Evolutionary conservation across 1,140 invertebrate genomes (phyloP).

Genomic region (Drosophila littoralis): DNA sequence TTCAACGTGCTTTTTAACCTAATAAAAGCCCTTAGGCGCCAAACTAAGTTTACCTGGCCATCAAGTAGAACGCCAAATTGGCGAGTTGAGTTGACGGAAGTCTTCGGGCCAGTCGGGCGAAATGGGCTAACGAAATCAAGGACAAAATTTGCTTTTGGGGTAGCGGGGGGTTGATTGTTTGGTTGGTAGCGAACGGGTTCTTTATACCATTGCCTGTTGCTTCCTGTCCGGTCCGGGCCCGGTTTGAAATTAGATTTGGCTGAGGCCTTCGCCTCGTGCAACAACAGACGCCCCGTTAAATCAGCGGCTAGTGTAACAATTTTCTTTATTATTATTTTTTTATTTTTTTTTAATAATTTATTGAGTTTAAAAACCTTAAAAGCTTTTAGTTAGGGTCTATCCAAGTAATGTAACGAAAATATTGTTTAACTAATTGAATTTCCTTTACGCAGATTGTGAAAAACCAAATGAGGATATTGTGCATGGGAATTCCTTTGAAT

Average conservation of each 20-base stretch:
- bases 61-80: slow-evolving; percentile 19
- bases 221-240: slow-evolving; percentile 27
- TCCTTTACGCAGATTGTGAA: slow-evolving; percentile 72
- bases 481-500: slow-evolving; percentile 89
- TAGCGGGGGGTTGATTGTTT: background rate
- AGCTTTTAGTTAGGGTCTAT: slow-evolving; percentile 58
- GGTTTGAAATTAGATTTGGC: slow-evolving; percentile 32
- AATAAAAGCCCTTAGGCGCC: slow-evolving; percentile 9
- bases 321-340: slow-evolving; percentile 11
- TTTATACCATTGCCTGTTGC: background rate
- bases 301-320: slow-evolving; percentile 17
- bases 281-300: background rate
- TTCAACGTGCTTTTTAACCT: slow-evolving; percentile 5
- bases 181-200: slow-evolving; percentile 27
- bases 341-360: slow-evolving; percentile 45
- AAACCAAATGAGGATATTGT: slow-evolving; percentile 87
- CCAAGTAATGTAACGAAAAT: slow-evolving; percentile 31
- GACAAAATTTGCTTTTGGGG: background rate
- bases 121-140: slow-evolving; percentile 58
- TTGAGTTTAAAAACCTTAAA: slow-evolving; percentile 51
- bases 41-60: slow-evolving; percentile 34
- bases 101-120: slow-evolving; percentile 27
- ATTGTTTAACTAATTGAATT: slow-evolving; percentile 57
- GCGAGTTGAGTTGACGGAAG: slow-evolving; percentile 47
- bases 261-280: background rate